Percentiles rank a stretch among this genome's conserved stretches.
These are phyloP conservation scores for Brachystomella parvula DNA, from an alignment of 1,140 invertebrate genomes.

Conservation along the genomic window DNA sequence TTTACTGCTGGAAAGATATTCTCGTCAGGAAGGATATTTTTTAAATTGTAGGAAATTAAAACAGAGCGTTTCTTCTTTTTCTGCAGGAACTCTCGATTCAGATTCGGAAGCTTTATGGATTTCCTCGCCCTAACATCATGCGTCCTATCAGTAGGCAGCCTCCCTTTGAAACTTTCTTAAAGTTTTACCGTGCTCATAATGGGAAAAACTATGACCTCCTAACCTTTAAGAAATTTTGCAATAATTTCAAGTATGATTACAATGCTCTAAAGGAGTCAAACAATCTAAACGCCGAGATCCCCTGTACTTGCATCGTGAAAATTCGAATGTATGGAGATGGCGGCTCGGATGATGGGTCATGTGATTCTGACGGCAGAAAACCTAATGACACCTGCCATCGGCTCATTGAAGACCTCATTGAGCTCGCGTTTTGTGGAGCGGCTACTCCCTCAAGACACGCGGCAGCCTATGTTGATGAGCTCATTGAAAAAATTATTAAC, in stretches of 20 bases:
- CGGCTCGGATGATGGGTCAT: background rate
- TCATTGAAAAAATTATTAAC: constrained; percentile 9
- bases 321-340: background rate
- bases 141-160: constrained; percentile 2
- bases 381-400: constrained; percentile 2
- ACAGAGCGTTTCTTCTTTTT: too few species aligned
- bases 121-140: constrained; percentile 10
- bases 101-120: constrained; percentile 14
- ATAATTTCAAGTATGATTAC: constrained; percentile 9
- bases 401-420: background rate
- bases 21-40: too few species aligned
- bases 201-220: constrained; percentile 9
- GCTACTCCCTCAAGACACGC: background rate
- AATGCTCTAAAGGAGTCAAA: background rate
- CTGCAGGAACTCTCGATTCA: constrained; percentile 8
- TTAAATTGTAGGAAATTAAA: too few species aligned
- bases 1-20: constrained; percentile 4
- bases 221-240: constrained; percentile 18
- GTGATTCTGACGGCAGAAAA: constrained; percentile 2
- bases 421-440: background rate
- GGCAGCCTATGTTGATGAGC: background rate
- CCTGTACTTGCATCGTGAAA: background rate
- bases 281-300: constrained; percentile 9
- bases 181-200: constrained; percentile 3
- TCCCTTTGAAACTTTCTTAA: constrained; percentile 17